Base-by-base conservation (phyloP, 53 echinoderm and acorn worm genomes). In the Mesocentrotus franciscanus region DNA sequence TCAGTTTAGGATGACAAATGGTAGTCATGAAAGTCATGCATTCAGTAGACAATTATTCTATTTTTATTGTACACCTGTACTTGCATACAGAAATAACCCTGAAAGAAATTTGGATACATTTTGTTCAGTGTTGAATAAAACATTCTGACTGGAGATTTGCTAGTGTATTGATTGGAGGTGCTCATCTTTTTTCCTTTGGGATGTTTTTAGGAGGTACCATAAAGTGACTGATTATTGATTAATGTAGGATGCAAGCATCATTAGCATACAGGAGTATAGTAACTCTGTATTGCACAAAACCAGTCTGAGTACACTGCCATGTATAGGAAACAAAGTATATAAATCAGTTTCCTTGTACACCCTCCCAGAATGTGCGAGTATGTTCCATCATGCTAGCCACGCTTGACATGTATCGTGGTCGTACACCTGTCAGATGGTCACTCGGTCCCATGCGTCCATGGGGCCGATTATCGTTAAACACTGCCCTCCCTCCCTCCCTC, bases 401-500 rank as follows among this genome's bases (percentile, higher is more conserved):
- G 56, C 57, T 87, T 87, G 8, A 58, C 58, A 58, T 87, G 58
- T 87, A 87, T 87, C 58, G 58, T 57, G 22, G 11, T 3, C 58
- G 9, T 12, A 29, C 87, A 87, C 87, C 87, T 87, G 87, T 9
- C 87, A 87, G 87, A 58, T 87, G 87, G 39, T 29, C 84, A 84
- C 84, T 84, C 76, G 29, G 27, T 33, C 76, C 33, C 76, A 76
- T 30, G 30, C 30, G 3, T 14, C 76, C 33, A 55, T 20, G 17
- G 84, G 84, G 84, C 55, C 24, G 22, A 27, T 27, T 58, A 58
- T 87, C 15, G n/a, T 15, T 87, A 87, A 87, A 87, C n/a, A 87
- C 87, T 10, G 87, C 87, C 87, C 87, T 87, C 87, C 22, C n/a
- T 75, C 87, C 87, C 87, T 87, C 87, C 55, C 81, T 22, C 87